phyloP scores from a whole-genome alignment of 2,888 invertebrate species.

The Amphipyra tragopoginis region DNA sequence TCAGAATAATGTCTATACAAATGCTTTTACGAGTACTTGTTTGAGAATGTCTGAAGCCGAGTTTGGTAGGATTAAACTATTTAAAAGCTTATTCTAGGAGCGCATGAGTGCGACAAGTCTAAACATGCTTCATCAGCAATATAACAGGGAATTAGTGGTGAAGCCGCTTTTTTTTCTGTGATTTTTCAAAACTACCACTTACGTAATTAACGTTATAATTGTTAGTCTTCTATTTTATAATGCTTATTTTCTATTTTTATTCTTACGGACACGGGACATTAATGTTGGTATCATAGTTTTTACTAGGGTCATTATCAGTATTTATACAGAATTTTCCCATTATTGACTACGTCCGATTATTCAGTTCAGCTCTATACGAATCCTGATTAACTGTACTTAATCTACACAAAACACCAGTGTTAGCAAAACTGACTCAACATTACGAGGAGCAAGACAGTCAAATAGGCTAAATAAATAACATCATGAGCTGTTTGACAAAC shows the following conservation, averaged over 20 bases:
- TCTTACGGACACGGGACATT: too few species aligned
- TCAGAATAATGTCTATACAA: slow-evolving; percentile 8
- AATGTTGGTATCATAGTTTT: too few species aligned
- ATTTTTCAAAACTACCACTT: slow-evolving; percentile 14
- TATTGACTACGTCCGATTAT: not conserved
- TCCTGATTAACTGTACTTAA: not conserved
- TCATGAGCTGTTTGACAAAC: slow-evolving; percentile 39
- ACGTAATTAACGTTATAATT: too few species aligned
- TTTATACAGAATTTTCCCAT: too few species aligned
- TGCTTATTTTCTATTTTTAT: not conserved
- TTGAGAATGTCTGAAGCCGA: slow-evolving; percentile 17
- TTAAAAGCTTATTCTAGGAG: slow-evolving; percentile 32
- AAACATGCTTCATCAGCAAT: slow-evolving; percentile 19
- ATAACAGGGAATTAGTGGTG: slow-evolving; percentile 23
- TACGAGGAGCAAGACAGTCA: slow-evolving; percentile 33
- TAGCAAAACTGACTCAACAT: slow-evolving; percentile 28
- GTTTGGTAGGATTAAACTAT: slow-evolving; percentile 30
- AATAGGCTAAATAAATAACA: slow-evolving; percentile 40
- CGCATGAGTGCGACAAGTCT: slow-evolving; percentile 19
- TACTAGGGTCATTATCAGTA: too few species aligned
- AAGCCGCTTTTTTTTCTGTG: slow-evolving; percentile 8
- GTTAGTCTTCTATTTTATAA: too few species aligned
- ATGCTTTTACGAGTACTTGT: slow-evolving; percentile 13
- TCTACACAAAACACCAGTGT: slow-evolving; percentile 17
- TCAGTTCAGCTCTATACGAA: not conserved